A percentile compares a stretch with the other conserved stretches of the same genome.
Conservation (phyloP, 2,888 invertebrate genomes). For the Ophraella communa region DNA sequence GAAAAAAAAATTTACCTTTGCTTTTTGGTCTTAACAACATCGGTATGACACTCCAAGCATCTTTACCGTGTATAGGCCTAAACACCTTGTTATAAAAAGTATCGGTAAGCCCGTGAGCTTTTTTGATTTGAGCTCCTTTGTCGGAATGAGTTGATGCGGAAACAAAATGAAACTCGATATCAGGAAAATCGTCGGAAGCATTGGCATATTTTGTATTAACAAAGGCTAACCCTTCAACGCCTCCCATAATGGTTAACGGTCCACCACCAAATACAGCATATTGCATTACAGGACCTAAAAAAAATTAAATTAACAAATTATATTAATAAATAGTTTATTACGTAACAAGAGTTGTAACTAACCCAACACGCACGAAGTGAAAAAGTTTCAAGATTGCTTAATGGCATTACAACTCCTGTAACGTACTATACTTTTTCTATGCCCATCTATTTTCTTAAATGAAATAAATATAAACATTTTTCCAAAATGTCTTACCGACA, state of each 20-base stretch:
- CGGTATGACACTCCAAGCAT: slow-evolving; percentile 85
- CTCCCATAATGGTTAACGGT: slow-evolving; percentile 85
- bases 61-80: slow-evolving; percentile 75
- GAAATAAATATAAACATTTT: too few species aligned
- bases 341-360: too few species aligned
- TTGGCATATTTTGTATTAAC: slow-evolving; percentile 88
- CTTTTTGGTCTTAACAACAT: slow-evolving; percentile 86
- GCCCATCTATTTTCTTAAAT: too few species aligned
- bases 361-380: too few species aligned
- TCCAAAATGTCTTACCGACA: too few species aligned
- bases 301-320: background rate
- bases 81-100: slow-evolving; percentile 78
- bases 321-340: too few species aligned
- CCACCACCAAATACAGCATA: slow-evolving; percentile 86
- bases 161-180: slow-evolving; percentile 88
- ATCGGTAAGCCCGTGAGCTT: slow-evolving; percentile 79
- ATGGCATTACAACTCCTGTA: too few species aligned
- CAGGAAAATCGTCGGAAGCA: slow-evolving; percentile 81
- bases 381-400: too few species aligned
- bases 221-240: slow-evolving; percentile 85
- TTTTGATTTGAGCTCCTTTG: slow-evolving; percentile 80
- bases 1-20: slow-evolving; percentile 63
- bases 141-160: slow-evolving; percentile 88
- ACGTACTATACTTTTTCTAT: too few species aligned
- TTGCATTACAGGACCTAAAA: slow-evolving; percentile 73